Base-by-base conservation (phyloP, 2,797 vertebrate genomes). In the Aotus griseimembra region DNA sequence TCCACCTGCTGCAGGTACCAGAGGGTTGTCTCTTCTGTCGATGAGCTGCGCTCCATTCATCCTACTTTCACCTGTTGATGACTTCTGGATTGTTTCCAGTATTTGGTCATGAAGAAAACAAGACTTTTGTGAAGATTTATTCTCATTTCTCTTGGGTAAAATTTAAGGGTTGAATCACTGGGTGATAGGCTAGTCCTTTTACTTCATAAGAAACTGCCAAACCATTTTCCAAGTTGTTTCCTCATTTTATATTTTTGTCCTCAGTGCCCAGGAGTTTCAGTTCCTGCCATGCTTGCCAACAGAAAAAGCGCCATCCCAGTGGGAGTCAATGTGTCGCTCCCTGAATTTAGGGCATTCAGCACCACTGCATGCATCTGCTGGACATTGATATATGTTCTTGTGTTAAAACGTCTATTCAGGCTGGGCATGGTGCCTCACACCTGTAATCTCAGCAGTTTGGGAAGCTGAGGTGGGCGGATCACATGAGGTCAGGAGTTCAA, bases 41-140 rank as follows among this genome's bases (percentile, higher is more conserved):
- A 7, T 0, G 7, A 12, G 1, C 12, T 7, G 4, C 13, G 0
- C 8, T 30, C 39, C 17, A 1, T 19, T 6, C 5, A 7, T 57
- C 17, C 3, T 5, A 1, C 7, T 1, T 6, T 48, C 39, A 1
- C 84, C 64, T 26, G 9, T 15, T 2, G 55, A 17, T 19, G 76
- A 50, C 19, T 1, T 2, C 17, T 11, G 39, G 30, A 28, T 6
- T 24, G 1, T 33, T 39, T 50, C 84, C 13, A 6, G 76, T 7
- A 13, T 39, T 17, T 1, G n/a, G 2, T 4, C 4, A 33, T 17
- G 33, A 19, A 48, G 17, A 24, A 44, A 72, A 39, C 24, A 17
- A 39, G 26, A 24, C 39, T 39, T 10, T 39, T 1, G 8, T 30
- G 39, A 39, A 24, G 15, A 0, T 26, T 15, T 3, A 2, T 5